Evolutionary conservation across 2,113 vertebrate genomes (phyloP).

Genomic region (Paramormyrops kingsleyae): DNA sequence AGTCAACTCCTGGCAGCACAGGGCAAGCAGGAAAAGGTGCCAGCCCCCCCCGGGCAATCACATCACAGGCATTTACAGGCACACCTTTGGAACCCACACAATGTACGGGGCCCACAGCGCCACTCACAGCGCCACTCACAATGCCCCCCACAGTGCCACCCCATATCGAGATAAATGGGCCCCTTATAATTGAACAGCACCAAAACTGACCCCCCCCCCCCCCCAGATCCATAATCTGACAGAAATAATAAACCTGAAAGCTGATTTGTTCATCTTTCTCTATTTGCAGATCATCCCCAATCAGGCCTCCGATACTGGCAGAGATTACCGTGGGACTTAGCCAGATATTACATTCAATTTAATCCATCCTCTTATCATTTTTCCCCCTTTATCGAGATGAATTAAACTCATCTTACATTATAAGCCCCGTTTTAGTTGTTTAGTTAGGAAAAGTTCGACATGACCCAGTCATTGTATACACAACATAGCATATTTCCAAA

Average conservation of each 20-base stretch:
- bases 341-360: conserved; percentile 83
- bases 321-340: conserved; percentile 67
- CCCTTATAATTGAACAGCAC: conserved; percentile 35
- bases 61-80: background rate
- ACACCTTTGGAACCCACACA: background rate
- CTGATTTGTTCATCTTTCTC: conserved; percentile 73
- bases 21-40: background rate
- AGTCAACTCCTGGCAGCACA: background rate
- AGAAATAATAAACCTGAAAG: conserved; percentile 59
- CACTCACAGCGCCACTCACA: background rate
- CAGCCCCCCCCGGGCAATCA: background rate
- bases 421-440: conserved; percentile 61
- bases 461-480: conserved; percentile 43
- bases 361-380: conserved; percentile 78
- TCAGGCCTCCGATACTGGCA: conserved; percentile 52
- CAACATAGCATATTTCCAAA: conserved; percentile 50
- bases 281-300: conserved; percentile 76
- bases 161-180: background rate
- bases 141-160: background rate
- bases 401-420: conserved; percentile 70
- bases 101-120: background rate
- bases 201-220: conserved; percentile 56
- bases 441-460: conserved; percentile 43
- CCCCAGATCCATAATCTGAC: conserved; percentile 79
- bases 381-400: conserved; percentile 60